phyloP scores from a whole-genome alignment of 2,888 invertebrate genomes.

The Buathra laborator region DNA sequence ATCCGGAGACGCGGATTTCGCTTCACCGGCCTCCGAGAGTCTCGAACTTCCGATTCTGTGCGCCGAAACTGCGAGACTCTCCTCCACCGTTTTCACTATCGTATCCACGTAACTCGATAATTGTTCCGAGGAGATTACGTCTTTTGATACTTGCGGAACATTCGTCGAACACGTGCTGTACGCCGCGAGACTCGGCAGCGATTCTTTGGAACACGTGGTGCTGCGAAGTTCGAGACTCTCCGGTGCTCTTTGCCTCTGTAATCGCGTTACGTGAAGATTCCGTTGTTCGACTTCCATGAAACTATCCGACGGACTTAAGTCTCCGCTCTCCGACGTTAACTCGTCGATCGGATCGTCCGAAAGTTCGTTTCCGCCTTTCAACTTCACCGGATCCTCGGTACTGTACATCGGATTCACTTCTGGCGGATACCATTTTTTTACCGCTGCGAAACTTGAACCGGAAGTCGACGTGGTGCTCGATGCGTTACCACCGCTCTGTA shows the following conservation, averaged over 20 bases:
- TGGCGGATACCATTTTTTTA: slow-evolving; percentile 53
- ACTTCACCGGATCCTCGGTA: background rate
- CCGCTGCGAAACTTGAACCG: slow-evolving; percentile 37
- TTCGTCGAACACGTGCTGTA: background rate
- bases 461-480: slow-evolving; percentile 46
- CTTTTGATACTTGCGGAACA: background rate
- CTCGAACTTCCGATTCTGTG: slow-evolving; percentile 1
- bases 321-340: slow-evolving; percentile 52
- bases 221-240: slow-evolving; percentile 26
- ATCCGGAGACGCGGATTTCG: slow-evolving; percentile 71
- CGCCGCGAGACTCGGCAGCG: background rate
- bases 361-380: slow-evolving; percentile 40
- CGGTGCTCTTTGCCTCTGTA: slow-evolving; percentile 36
- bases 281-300: background rate
- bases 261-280: background rate
- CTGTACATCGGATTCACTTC: slow-evolving; percentile 51
- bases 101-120: background rate
- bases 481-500: slow-evolving; percentile 53
- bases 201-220: slow-evolving; percentile 5
- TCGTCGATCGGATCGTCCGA: slow-evolving; percentile 57
- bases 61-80: background rate
- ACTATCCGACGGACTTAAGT: background rate
- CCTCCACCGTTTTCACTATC: background rate
- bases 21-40: slow-evolving; percentile 50
- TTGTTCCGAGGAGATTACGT: background rate